phyloP scores from a whole-genome alignment of 1,140 invertebrate species.

The Meloidogyne hapla region DNA sequence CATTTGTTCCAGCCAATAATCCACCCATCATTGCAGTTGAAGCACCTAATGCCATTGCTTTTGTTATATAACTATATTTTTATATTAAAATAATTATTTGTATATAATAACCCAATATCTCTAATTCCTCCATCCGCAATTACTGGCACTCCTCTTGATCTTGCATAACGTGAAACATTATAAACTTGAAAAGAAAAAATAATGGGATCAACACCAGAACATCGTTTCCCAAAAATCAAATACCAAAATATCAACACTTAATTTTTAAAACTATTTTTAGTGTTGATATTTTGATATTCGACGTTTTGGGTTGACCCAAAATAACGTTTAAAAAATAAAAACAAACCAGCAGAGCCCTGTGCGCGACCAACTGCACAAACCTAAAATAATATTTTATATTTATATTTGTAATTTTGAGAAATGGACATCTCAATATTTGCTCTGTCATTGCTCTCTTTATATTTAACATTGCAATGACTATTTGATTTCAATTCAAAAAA shows the following conservation, averaged over 20 bases:
- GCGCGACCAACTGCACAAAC: constrained; percentile 83
- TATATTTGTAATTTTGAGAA: no score
- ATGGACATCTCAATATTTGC: no score
- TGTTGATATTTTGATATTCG: no score
- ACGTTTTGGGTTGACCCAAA: no score
- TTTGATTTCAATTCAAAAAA: background rate
- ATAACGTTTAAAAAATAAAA: background rate
- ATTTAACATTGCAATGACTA: no score
- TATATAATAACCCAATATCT: constrained; percentile 76
- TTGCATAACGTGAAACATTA: constrained; percentile 86
- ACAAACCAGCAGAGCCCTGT: constrained; percentile 73
- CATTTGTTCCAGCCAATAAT: constrained; percentile 90
- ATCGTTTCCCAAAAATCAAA: no score
- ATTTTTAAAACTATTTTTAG: no score
- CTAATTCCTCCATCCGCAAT: constrained; percentile 98
- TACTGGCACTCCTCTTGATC: constrained; percentile 83
- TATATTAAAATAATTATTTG: background rate
- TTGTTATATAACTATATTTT: constrained; percentile 59
- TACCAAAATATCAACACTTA: no score
- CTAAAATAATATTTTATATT: background rate
- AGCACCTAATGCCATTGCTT: constrained; percentile 57
- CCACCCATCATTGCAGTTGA: constrained; percentile 94
- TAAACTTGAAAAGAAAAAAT: constrained; percentile 72
- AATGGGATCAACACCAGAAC: no score
- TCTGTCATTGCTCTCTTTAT: no score